Percentiles rank a stretch among this genome's conserved stretches.
Evolutionary conservation across 2,797 vertebrate genomes (phyloP).

Genomic region (Typhlichthys eigenmanni): DNA sequence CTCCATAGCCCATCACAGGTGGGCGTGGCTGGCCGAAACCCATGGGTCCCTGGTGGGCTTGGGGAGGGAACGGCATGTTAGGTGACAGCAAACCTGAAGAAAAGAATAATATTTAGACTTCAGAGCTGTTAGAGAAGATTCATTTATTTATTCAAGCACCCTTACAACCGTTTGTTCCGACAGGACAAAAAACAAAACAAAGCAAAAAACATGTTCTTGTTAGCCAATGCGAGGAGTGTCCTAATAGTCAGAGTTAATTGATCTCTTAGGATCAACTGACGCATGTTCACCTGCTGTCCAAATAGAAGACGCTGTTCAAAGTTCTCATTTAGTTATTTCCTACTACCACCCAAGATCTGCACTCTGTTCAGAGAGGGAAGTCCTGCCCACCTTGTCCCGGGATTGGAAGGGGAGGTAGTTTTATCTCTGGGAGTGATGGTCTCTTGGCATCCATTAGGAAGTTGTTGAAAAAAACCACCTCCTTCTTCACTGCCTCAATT

Average conservation of each 20-base stretch:
- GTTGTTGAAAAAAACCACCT: constrained; percentile 91
- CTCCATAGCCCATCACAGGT: constrained; percentile 88
- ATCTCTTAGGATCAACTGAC: too few species aligned
- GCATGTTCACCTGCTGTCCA: too few species aligned
- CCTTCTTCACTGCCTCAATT: constrained; percentile 93
- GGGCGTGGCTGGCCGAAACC: constrained; percentile 89
- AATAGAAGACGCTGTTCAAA: too few species aligned
- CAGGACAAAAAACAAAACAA: neutral
- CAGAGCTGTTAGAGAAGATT: neutral
- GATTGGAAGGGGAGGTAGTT: constrained; percentile 82
- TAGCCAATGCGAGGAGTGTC: too few species aligned
- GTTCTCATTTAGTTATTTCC: too few species aligned
- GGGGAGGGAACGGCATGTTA: constrained; percentile 86
- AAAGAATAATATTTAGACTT: neutral
- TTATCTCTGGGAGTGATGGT: constrained; percentile 88
- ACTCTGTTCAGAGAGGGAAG: neutral
- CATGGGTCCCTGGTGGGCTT: constrained; percentile 86
- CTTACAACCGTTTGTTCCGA: neutral
- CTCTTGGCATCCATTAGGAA: constrained; percentile 92
- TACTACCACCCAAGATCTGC: neutral
- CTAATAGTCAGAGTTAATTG: too few species aligned
- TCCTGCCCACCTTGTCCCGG: constrained; percentile 79
- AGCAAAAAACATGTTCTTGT: neutral
- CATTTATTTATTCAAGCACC: neutral
- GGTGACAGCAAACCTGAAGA: constrained; percentile 81